Conservation (phyloP, 2,113 vertebrate genomes). For the Larimichthys polyactis region DNA sequence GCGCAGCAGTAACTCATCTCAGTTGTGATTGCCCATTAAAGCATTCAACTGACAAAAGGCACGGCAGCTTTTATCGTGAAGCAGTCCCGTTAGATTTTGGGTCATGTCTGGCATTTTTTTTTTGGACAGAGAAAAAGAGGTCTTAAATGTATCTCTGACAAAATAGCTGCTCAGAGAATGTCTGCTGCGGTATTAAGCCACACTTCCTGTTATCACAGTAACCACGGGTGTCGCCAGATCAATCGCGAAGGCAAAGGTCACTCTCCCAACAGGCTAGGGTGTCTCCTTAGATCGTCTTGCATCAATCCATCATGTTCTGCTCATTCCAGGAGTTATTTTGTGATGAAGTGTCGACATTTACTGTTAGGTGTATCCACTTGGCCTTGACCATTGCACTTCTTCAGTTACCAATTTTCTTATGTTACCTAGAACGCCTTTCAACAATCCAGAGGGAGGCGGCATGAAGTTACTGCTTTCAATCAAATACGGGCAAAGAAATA, state of each 20-base stretch:
- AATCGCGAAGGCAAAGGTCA: conserved; percentile 16
- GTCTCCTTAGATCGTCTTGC: conserved; percentile 34
- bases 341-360: conserved; percentile 35
- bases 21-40: too few relatives aligned
- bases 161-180: not conserved
- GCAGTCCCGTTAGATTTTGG: too few relatives aligned
- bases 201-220: not conserved
- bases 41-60: not conserved
- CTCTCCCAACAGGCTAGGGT: not conserved
- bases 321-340: conserved; percentile 32
- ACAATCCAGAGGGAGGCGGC: not conserved
- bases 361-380: conserved; percentile 1
- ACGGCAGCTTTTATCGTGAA: not conserved
- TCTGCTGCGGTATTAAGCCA: not conserved
- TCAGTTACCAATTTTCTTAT: conserved; percentile 36
- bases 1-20: too few relatives aligned
- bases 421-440: conserved; percentile 21
- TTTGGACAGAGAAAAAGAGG: not conserved
- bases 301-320: conserved; percentile 25
- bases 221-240: not conserved
- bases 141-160: not conserved
- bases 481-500: not conserved
- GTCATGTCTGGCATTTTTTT: too few relatives aligned
- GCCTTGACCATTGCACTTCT: conserved; percentile 40
- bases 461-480: conserved; percentile 36